A percentile compares a stretch with the other conserved stretches of the same genome.
phyloP scores from a whole-genome alignment of 2,797 vertebrate genomes.

The Hydrophis major region DNA sequence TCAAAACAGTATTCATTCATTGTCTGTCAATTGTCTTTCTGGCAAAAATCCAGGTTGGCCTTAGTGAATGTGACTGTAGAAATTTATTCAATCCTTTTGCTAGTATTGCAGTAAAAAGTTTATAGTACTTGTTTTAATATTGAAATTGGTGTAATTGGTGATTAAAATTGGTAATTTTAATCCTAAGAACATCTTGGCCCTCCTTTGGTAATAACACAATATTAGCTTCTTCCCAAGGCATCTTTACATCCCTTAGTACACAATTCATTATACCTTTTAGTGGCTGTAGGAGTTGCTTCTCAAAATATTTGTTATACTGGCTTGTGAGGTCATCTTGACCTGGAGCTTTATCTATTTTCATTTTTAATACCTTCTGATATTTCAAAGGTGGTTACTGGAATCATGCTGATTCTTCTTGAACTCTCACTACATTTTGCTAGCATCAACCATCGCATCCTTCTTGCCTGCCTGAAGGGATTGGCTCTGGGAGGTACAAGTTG shows the following conservation, averaged over 20 bases:
- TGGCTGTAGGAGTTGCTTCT: no score
- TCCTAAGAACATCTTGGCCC: neutral
- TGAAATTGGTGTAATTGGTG: neutral
- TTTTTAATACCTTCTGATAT: neutral
- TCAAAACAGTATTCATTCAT: no score
- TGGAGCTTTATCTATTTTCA: no score
- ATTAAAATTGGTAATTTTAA: neutral
- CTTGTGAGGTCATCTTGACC: no score
- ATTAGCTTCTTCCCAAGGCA: neutral
- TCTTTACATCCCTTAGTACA: no score
- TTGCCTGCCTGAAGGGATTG: neutral
- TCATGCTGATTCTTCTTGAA: neutral
- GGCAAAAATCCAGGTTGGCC: no score
- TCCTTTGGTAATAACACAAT: neutral
- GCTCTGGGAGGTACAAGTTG: neutral
- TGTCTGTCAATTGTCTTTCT: no score
- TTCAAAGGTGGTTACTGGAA: neutral
- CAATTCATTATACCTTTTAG: no score
- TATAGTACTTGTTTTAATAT: no score
- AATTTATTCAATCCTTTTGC: neutral
- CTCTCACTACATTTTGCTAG: neutral
- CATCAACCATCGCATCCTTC: neutral
- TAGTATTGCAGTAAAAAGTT: neutral
- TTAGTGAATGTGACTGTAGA: neutral
- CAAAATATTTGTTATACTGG: no score